Evolutionary conservation across 2,888 invertebrate species (phyloP).

Genomic region (Pollenia angustigena): DNA sequence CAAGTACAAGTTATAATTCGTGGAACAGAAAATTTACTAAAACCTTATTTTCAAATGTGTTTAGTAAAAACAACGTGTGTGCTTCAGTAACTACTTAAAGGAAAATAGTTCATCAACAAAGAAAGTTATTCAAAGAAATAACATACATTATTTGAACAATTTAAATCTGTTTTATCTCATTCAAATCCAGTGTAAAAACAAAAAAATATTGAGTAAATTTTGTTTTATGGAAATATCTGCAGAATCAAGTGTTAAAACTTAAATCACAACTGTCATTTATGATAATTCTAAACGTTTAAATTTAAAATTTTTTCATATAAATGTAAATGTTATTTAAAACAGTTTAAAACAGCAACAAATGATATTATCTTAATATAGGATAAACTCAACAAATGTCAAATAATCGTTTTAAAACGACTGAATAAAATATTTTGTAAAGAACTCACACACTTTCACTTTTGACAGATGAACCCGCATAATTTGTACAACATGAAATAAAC

Average conservation of each 20-base stretch:
- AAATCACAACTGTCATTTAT: not conserved
- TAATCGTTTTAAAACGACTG: constrained; percentile 39
- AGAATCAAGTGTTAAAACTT: not conserved
- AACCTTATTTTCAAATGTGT: too few species aligned
- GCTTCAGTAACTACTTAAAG: too few species aligned
- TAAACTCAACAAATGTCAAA: constrained; percentile 69
- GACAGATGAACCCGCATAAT: constrained; percentile 54
- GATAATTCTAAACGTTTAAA: not conserved
- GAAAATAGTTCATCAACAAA: too few species aligned
- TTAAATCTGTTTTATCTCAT: too few species aligned
- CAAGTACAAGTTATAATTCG: too few species aligned
- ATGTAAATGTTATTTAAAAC: not conserved
- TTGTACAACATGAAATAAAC: not conserved
- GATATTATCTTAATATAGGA: constrained; percentile 60
- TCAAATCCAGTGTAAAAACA: too few species aligned
- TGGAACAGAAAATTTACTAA: too few species aligned
- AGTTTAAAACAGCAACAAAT: constrained; percentile 14
- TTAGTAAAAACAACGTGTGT: too few species aligned
- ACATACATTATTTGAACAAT: too few species aligned
- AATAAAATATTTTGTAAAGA: constrained; percentile 36
- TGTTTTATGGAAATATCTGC: too few species aligned
- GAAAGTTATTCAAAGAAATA: too few species aligned
- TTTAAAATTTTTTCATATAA: not conserved
- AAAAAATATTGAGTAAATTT: too few species aligned
- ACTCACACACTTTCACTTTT: not conserved